Evolutionary conservation across 2,113 vertebrate genomes (phyloP), one percentile per base, ranked within the genome.

Genomic region (Ophiodon elongatus): DNA sequence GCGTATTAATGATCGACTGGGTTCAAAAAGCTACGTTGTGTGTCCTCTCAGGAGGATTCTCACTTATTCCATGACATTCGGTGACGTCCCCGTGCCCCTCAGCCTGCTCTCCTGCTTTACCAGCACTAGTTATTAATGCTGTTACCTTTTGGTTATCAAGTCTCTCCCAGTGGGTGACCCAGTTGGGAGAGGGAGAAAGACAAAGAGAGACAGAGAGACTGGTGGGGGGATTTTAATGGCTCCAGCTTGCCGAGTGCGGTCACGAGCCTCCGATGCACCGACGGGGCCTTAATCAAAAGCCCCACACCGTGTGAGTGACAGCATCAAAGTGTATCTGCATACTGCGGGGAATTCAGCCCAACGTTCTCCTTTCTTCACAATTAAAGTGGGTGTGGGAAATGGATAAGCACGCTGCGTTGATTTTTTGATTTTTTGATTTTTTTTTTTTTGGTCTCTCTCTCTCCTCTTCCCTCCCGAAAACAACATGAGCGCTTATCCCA

Each of bases 351-450:
- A 84, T 89, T 81, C 80, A 82, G 85, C 66, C 57, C 73, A 78
- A 91, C 85, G 87, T 92, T 88, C 83, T 80, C 79, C 86, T 93
- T 91, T 90, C 85, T 71, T 73, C 88, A 87, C 92, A 93, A 93
- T 93, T 93, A 94, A 79, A 91, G 80, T 82, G 84, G 84, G 76
- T 86, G 76, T 63, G 6, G 56, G 39, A 31, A 67, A 89, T 84
- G 79, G 81, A 90, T 82, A 47, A 1, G 4, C 85, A 82, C 1
- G 60, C 88, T 87, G 90, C 54, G 87, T 92, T 91, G 87, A 86
- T 86, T 91, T n/a, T n/a, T n/a, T n/a, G n/a, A n/a, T n/a, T n/a
- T n/a, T n/a, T n/a, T n/a, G n/a, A n/a, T n/a, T n/a, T n/a, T n/a
- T n/a, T n/a, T n/a, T n/a, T n/a, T n/a, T n/a, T n/a, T n/a, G n/a